Conservation (phyloP, 1,140 invertebrate species). For the Scaptomyza montana region DNA sequence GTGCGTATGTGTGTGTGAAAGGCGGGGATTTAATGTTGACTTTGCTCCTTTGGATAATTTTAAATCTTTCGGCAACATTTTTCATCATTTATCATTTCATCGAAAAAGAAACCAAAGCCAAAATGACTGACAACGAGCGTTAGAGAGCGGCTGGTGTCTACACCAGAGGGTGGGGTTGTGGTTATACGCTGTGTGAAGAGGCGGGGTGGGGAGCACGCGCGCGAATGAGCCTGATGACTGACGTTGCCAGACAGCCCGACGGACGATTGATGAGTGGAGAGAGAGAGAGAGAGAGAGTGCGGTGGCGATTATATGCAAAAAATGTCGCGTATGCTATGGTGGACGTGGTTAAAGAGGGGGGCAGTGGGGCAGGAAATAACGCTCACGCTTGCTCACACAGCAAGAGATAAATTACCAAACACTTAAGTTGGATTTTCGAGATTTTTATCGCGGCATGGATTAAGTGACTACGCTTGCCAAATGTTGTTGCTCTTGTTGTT, state of each 20-base stretch:
- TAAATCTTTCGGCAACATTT: conserved; percentile 81
- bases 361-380: not conserved
- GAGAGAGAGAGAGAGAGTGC: conserved; percentile 20
- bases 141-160: conserved; percentile 62
- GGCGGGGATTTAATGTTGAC: conserved; percentile 64
- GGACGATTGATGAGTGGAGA: conserved; percentile 30
- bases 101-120: conserved; percentile 70
- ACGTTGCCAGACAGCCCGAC: conserved; percentile 37
- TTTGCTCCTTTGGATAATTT: conserved; percentile 75
- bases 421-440: conserved; percentile 84
- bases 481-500: not conserved
- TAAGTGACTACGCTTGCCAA: conserved; percentile 72
- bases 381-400: conserved; percentile 40
- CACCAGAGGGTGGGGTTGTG: conserved; percentile 6
- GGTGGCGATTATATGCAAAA: conserved; percentile 55
- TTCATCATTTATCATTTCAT: conserved; percentile 84
- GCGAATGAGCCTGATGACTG: conserved; percentile 65
- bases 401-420: conserved; percentile 83
- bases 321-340: conserved; percentile 61
- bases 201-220: conserved; percentile 17
- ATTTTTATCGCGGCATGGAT: conserved; percentile 83
- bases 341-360: not conserved
- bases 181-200: conserved; percentile 11
- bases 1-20: not conserved
- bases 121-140: conserved; percentile 82